Evolutionary conservation across 1,140 invertebrate genomes (phyloP), one percentile per base, ranked within the genome.

Genomic region (Lasioglossum baleicum): DNA sequence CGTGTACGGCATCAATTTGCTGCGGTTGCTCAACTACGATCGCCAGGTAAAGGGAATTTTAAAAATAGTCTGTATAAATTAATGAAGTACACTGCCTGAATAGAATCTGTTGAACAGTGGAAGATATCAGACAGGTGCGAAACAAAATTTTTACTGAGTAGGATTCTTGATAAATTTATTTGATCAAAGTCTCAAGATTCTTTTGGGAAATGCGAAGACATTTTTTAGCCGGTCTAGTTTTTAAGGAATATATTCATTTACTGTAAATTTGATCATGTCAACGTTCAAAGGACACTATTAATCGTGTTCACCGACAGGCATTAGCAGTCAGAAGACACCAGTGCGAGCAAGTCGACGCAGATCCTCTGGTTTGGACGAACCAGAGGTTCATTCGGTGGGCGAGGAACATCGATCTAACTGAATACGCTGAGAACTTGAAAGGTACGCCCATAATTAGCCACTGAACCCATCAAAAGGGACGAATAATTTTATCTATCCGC

Each of bases 301-400:
- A 40, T 76, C 26, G 11, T 72, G 48, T 66, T 79, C 69, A 84
- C 82, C 20, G 31, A 51, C 91, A 98, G 97, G 96, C 97, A 61
- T 93, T 99, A 73, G 96, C 97, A 31, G 96, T 98, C 78, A 94
- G 98, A 85, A 94, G 98, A 84, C 95, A 97, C 89, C 96, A 98
- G 89, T 97, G 97, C 90, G 97, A 98, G 90, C 96, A 95, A 86
- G 95, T 96, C 60, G 97, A 98, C 89, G 96, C 96, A 26, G 97
- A 99, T 94, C 97, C 97, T 58, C 93, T 99, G 71, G 97, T 99
- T 31, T 99, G 98, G 98, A 98, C 97, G 80, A 98, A 98, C 94
- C 96, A 98, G 88, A 95, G 97, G 88, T 97, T 98, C 89, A 96
- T 98, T 79, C 95, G 97, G 88, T 99, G 98, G 98, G 96, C 97